Base-by-base conservation (phyloP, 2,113 vertebrate genomes). In the Notothenia coriiceps region DNA sequence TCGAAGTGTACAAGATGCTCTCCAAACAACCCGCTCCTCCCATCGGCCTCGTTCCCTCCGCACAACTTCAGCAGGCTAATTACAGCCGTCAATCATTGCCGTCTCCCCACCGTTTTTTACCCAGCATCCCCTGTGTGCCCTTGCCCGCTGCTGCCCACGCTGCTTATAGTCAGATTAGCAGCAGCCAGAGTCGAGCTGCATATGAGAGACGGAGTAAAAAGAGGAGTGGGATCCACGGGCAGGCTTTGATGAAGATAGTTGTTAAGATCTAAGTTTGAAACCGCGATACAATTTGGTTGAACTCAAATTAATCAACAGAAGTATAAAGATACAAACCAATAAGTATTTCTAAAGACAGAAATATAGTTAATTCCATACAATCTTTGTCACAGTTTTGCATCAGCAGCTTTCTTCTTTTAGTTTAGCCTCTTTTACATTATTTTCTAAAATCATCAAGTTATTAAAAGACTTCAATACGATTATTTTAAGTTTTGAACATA, bases 41-140 rank as follows among this genome's bases (percentile, higher is more conserved):
- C 77, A 84, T 87, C 74, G 60, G 80, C 87, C 89, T 88, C 56
- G 52, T 90, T 91, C 82, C 61, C 35, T 89, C 82, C 55, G 59
- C 83, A 76, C 82, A 89, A 84, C 85, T 89, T 89, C 75, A 80
- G 89, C 85, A 46, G 67, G 83, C 85, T 92, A 91, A 94, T 94
- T 94, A 93, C 87, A 80, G 82, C 87, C 55, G 92, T 93, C 93
- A 91, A 93, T 94, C 92, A 93, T 59, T 44, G 50, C 80, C 55
- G 87, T 91, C 86, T 85, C 73, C 75, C 49, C 60, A 49, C 84
- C 66, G 44, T 75, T 80, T 78, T 66, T 64, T 80, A 66, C 77
- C 85, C 86, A 82, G 69, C 73, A 87, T 74, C 76, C 75, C 73
- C 82, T 85, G 79, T 87, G 84, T 87, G 89, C 88, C 87, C 84